Evolutionary conservation across 2,113 vertebrate genomes (phyloP).

Genomic region (Anser brachyrhynchus): DNA sequence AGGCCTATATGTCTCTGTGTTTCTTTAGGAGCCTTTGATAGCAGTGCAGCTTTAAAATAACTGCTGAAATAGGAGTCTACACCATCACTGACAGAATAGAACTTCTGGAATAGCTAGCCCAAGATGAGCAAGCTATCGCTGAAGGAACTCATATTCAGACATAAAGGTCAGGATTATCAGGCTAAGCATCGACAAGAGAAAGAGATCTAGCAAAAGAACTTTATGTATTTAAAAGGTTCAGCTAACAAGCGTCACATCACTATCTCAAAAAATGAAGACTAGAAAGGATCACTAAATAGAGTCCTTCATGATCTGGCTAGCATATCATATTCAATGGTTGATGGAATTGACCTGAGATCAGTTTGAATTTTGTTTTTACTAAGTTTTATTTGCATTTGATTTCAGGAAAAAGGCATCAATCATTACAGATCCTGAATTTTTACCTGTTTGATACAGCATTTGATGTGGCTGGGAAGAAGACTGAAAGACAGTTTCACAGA

Average conservation of each 20-base stretch:
- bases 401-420: not conserved
- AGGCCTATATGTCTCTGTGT: not conserved
- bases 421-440: not conserved
- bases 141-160: not conserved
- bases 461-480: not conserved
- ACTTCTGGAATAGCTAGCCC: not conserved
- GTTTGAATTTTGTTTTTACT: not conserved
- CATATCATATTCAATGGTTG: not conserved
- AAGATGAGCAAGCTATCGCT: not conserved
- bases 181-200: not conserved
- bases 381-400: not conserved
- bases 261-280: not conserved
- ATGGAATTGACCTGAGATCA: not conserved
- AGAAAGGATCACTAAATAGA: not conserved
- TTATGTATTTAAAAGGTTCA: not conserved
- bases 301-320: not conserved
- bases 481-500: not conserved
- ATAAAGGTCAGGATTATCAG: not conserved
- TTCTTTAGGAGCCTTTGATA: not conserved
- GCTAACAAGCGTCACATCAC: not conserved
- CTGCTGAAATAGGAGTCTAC: not conserved
- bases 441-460: not conserved
- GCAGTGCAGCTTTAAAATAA: not conserved
- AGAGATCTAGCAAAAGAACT: not conserved
- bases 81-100: not conserved